Conservation (phyloP, 92 coral and sea anemone species). For the Epizoanthus fatuus region DNA sequence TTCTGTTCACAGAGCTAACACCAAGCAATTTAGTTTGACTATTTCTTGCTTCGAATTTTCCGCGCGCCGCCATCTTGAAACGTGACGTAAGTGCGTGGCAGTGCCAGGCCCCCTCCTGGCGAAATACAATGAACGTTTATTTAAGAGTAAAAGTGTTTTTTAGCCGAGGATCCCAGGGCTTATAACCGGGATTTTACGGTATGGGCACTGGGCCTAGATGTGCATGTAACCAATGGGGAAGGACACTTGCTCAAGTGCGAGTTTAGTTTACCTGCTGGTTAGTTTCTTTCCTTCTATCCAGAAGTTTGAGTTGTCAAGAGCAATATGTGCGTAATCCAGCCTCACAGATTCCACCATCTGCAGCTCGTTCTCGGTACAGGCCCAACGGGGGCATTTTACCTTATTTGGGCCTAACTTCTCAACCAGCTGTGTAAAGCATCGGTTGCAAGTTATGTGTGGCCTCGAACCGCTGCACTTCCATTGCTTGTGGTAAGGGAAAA, state of each 20-base stretch:
- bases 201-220: too few relatives aligned
- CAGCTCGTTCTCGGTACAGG: background rate
- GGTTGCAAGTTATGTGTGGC: background rate
- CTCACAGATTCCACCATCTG: background rate
- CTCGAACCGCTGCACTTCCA: background rate
- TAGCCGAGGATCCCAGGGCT: background rate
- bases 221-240: too few relatives aligned
- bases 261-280: background rate
- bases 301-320: conserved; percentile 13
- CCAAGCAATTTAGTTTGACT: too few relatives aligned
- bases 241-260: background rate
- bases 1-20: too few relatives aligned
- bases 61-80: too few relatives aligned
- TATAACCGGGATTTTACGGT: background rate
- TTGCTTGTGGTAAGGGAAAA: conserved; percentile 17
- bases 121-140: too few relatives aligned
- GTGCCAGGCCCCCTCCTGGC: too few relatives aligned
- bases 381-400: background rate
- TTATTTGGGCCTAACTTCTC: background rate
- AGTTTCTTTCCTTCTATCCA: conserved; percentile 9
- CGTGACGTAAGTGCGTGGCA: too few relatives aligned
- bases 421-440: background rate
- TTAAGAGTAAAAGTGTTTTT: too few relatives aligned
- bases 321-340: background rate
- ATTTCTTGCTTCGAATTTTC: too few relatives aligned